Conservation (phyloP, 2,888 invertebrate genomes). For the Mallateleia sp. region DNA sequence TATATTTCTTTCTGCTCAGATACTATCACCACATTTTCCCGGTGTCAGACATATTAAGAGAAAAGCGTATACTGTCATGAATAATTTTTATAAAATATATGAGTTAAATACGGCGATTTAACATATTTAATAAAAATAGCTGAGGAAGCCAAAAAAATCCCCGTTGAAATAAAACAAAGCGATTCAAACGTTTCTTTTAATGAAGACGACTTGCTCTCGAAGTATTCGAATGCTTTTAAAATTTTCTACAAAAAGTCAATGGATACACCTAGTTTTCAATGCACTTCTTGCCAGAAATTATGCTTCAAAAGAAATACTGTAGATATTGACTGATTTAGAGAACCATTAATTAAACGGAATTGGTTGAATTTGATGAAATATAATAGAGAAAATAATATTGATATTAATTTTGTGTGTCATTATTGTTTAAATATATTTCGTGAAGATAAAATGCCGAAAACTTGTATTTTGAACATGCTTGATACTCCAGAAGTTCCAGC, state of each 20-base stretch:
- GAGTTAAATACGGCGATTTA: too few species aligned
- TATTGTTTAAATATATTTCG: conserved; percentile 7
- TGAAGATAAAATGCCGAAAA: conserved; percentile 52
- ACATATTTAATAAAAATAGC: neutral
- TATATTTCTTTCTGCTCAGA: too few species aligned
- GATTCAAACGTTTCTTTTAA: too few species aligned
- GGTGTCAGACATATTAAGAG: conserved; percentile 1
- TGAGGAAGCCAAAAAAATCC: conserved; percentile 65
- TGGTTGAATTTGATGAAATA: neutral
- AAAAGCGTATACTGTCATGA: neutral
- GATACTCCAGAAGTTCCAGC: too few species aligned
- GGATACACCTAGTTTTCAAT: conserved; percentile 73
- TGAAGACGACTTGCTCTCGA: too few species aligned
- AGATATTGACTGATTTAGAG: conserved; percentile 34
- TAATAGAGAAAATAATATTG: too few species aligned
- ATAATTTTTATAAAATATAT: neutral
- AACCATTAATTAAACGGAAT: conserved; percentile 39
- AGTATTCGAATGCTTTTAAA: conserved; percentile 66
- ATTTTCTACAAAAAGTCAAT: conserved; percentile 61
- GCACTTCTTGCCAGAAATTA: conserved; percentile 6
- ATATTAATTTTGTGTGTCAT: conserved; percentile 6
- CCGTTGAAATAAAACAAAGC: too few species aligned
- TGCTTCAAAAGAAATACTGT: conserved; percentile 72
- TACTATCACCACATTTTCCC: neutral
- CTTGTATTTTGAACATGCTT: too few species aligned